phyloP scores from a whole-genome alignment of 2,888 invertebrate genomes.

The Lingula anatina region DNA sequence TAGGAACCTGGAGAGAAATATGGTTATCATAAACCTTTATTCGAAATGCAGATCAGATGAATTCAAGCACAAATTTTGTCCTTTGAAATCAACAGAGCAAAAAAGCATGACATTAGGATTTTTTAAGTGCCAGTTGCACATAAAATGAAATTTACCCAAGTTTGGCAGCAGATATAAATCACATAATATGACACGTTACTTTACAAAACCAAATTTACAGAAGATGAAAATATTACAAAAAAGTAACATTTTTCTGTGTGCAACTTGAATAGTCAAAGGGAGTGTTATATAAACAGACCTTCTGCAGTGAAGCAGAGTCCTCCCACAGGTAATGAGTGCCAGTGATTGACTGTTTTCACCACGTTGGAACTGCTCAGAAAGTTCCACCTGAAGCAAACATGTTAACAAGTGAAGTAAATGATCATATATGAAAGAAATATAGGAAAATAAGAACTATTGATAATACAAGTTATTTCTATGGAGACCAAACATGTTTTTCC shows the following conservation, averaged over 20 bases:
- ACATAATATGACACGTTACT: too few relatives aligned
- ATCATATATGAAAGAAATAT: constrained; percentile 13
- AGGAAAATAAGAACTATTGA: constrained; percentile 16
- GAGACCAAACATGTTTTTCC: not conserved
- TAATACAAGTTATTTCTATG: not conserved
- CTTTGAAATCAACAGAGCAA: not conserved
- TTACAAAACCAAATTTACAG: too few relatives aligned
- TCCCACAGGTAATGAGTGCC: constrained; percentile 70
- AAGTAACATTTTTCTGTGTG: too few relatives aligned
- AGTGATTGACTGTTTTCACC: constrained; percentile 62
- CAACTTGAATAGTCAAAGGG: too few relatives aligned
- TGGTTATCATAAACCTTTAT: not conserved
- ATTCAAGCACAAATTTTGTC: not conserved
- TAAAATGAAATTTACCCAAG: too few relatives aligned
- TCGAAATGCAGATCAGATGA: not conserved
- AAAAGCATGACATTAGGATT: not conserved
- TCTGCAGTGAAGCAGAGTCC: constrained; percentile 63
- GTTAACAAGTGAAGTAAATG: constrained; percentile 4
- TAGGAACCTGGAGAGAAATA: constrained; percentile 57
- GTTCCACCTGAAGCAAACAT: constrained; percentile 25
- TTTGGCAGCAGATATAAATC: too few relatives aligned
- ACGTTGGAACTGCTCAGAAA: constrained; percentile 22
- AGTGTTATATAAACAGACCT: constrained; percentile 51
- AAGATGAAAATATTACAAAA: too few relatives aligned
- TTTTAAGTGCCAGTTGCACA: too few relatives aligned